Conservation (phyloP, 2,888 invertebrate species). For the Gonocerus acuteangulatus region DNA sequence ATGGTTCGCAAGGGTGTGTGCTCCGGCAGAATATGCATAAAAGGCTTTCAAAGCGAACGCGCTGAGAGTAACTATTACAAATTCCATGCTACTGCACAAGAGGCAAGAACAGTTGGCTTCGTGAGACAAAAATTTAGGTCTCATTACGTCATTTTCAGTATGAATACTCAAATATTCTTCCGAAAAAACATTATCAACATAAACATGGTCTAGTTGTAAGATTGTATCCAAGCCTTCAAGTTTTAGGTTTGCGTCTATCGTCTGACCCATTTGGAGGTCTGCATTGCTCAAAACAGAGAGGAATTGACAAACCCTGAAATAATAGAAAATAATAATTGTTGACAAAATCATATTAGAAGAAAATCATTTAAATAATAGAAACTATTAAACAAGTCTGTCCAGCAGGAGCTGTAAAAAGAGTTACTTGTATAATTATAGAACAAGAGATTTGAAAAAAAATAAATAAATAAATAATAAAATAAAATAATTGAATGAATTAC, state of each 20-base stretch:
- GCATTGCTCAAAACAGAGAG: slow-evolving; percentile 1
- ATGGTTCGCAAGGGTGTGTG: background rate
- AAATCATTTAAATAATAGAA: background rate
- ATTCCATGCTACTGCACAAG: background rate
- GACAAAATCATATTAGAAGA: background rate
- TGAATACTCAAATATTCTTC: background rate
- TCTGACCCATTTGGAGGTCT: slow-evolving; percentile 2
- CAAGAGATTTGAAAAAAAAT: too few species aligned
- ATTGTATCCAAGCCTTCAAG: slow-evolving; percentile 10
- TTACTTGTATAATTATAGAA: too few species aligned
- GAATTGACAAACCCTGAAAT: slow-evolving; percentile 21
- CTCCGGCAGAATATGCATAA: slow-evolving; percentile 8
- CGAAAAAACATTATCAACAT: background rate
- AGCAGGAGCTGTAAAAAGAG: too few species aligned
- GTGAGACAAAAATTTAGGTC: slow-evolving; percentile 12
- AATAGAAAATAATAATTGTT: background rate
- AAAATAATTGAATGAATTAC: too few species aligned
- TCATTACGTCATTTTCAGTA: background rate
- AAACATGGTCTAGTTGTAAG: slow-evolving; percentile 4
- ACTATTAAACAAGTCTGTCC: too few species aligned
- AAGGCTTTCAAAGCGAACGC: slow-evolving; percentile 6
- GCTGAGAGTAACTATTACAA: background rate
- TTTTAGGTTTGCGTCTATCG: slow-evolving; percentile 4
- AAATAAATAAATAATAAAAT: too few species aligned
- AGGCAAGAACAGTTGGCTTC: background rate